Percentiles rank a stretch among this genome's conserved stretches.
These are phyloP conservation scores for Orycteropus afer DNA, from an alignment of 2,113 vertebrate genomes.

Conservation along the genomic window DNA sequence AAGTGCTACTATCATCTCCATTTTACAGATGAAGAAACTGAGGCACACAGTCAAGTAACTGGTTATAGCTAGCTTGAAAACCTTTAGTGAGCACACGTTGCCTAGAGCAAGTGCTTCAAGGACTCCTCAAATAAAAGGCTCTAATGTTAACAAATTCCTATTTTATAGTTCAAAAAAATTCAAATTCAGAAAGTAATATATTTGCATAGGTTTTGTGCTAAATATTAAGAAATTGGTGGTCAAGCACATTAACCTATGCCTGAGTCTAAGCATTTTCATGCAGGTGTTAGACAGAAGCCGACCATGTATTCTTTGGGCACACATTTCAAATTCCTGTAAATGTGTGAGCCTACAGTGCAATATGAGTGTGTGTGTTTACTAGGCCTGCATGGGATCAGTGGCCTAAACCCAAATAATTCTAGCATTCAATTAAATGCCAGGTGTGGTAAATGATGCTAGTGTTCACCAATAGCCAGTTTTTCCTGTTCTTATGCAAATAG, in stretches of 20 bases:
- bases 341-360: neutral
- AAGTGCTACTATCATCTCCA: neutral
- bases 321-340: neutral
- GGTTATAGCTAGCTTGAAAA: neutral
- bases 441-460: neutral
- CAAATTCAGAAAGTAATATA: neutral
- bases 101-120: neutral
- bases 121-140: neutral
- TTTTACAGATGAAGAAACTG: neutral
- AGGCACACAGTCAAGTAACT: neutral
- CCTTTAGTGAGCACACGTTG: neutral
- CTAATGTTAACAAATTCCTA: neutral
- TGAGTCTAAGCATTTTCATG: neutral
- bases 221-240: neutral
- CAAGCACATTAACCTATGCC: neutral
- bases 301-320: neutral
- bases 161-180: conserved; percentile 27
- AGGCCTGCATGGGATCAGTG: neutral
- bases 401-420: neutral
- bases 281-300: neutral
- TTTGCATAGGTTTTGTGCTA: neutral
- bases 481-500: neutral
- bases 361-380: neutral
- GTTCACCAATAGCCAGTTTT: neutral
- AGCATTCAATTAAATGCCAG: neutral